Evolutionary conservation across 2,888 invertebrate genomes (phyloP).

Genomic region (Trilocha varians): DNA sequence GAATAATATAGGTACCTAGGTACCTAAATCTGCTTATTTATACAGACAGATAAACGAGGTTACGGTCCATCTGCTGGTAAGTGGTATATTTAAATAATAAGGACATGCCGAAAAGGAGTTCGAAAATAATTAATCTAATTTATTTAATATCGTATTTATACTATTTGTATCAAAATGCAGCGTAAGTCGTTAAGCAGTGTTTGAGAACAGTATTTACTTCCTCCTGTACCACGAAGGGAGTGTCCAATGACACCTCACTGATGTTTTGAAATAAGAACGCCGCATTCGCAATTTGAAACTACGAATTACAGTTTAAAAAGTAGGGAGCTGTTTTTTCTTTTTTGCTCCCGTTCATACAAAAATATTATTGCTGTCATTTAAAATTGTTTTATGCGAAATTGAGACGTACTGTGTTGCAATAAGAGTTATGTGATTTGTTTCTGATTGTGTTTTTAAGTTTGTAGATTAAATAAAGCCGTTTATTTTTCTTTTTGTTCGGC

Average conservation of each 20-base stretch:
- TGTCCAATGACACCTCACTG: conserved; percentile 69
- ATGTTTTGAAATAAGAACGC: conserved; percentile 72
- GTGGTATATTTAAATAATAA: no score
- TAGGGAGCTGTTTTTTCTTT: conserved; percentile 56
- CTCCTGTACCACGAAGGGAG: conserved; percentile 43
- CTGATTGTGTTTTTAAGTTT: conserved; percentile 16
- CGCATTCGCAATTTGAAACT: conserved; percentile 70
- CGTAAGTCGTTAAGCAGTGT: no score
- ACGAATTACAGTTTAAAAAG: conserved; percentile 70
- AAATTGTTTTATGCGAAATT: conserved; percentile 11
- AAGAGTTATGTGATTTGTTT: conserved; percentile 8
- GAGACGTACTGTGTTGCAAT: conserved; percentile 15
- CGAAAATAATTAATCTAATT: no score
- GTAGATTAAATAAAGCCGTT: conserved; percentile 66
- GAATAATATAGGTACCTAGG: no score
- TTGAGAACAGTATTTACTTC: conserved; percentile 27
- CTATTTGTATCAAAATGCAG: no score
- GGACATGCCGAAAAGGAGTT: no score
- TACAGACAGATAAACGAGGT: no score
- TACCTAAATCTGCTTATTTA: no score
- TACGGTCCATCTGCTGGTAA: no score
- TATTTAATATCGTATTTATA: no score
- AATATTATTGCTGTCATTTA: conserved; percentile 2
- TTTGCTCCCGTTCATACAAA: conserved; percentile 31
- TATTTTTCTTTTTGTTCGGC: conserved; percentile 67